These are phyloP conservation scores for Yasuhikotakia modesta DNA, from an alignment of 2,797 vertebrate genomes.

Conservation along the genomic window DNA sequence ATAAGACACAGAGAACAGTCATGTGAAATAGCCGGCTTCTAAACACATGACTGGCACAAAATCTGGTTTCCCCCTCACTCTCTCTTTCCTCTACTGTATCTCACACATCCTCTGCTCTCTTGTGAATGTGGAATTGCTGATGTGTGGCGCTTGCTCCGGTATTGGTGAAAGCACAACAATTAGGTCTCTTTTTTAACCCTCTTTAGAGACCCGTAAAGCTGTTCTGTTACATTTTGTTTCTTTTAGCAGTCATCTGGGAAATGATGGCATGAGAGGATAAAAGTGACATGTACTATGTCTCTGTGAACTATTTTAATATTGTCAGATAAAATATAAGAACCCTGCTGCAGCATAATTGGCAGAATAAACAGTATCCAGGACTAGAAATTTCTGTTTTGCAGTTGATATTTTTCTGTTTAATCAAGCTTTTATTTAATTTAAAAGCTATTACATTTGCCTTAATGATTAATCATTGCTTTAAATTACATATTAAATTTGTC, in stretches of 20 bases:
- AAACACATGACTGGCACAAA: slow-evolving; percentile 62
- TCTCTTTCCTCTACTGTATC: not conserved
- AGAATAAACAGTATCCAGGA: not conserved
- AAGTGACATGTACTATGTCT: not conserved
- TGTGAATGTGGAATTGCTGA: slow-evolving; percentile 15
- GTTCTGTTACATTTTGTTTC: not conserved
- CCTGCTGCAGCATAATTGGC: not conserved
- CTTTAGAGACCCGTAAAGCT: not conserved
- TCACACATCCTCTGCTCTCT: not conserved
- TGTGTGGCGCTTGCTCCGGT: slow-evolving; percentile 37
- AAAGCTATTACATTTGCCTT: not conserved
- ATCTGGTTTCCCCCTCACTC: not conserved
- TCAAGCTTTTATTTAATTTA: not conserved
- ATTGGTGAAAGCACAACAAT: slow-evolving; percentile 37
- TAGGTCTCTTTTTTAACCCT: slow-evolving; percentile 11
- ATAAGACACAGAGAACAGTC: slow-evolving; percentile 59
- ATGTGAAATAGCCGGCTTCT: slow-evolving; percentile 56
- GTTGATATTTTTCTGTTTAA: not conserved
- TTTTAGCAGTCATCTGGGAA: not conserved
- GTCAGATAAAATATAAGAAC: not conserved
- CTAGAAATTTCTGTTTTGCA: not conserved
- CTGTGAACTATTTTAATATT: not conserved
- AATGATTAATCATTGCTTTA: too few species aligned
- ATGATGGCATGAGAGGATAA: not conserved
- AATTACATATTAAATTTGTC: not conserved